phyloP scores from a whole-genome alignment of 2,888 invertebrate genomes.

The Lypha dubia region DNA sequence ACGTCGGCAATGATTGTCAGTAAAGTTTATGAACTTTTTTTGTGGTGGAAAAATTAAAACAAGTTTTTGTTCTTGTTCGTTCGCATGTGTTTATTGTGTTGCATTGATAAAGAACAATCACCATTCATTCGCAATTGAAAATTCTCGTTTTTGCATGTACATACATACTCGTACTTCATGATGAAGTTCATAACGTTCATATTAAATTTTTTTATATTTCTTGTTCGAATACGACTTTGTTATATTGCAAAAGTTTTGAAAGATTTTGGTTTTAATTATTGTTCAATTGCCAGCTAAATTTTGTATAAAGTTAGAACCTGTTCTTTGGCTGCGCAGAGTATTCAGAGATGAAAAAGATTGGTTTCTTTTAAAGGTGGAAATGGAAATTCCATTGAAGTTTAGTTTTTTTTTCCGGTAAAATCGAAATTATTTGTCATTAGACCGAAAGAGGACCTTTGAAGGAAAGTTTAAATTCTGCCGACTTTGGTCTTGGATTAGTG shows the following conservation, averaged over 20 bases:
- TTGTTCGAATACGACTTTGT: not conserved
- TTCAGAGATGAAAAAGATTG: not conserved
- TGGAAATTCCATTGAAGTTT: too few species aligned
- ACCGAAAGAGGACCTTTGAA: too few species aligned
- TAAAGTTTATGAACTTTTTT: slow-evolving; percentile 12
- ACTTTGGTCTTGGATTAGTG: too few species aligned
- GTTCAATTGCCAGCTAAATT: not conserved
- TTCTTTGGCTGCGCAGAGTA: not conserved
- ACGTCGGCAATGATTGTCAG: slow-evolving; percentile 49
- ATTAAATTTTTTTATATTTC: not conserved
- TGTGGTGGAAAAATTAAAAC: slow-evolving; percentile 39
- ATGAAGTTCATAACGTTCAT: slow-evolving; percentile 5
- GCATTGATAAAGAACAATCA: not conserved
- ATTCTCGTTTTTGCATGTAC: slow-evolving; percentile 35
- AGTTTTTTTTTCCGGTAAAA: too few species aligned
- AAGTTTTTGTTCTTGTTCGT: slow-evolving; percentile 26
- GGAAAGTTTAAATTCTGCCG: too few species aligned
- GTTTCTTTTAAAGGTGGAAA: too few species aligned
- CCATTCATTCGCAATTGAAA: slow-evolving; percentile 17
- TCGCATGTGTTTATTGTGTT: not conserved
- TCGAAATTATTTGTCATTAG: too few species aligned
- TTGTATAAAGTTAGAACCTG: slow-evolving; percentile 21
- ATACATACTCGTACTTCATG: not conserved
- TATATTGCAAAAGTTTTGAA: slow-evolving; percentile 4
- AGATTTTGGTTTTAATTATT: not conserved